These are phyloP conservation scores for Beroe ovata DNA, from an alignment of 37 sponge, comb jelly and placozoan species.

Conservation along the genomic window DNA sequence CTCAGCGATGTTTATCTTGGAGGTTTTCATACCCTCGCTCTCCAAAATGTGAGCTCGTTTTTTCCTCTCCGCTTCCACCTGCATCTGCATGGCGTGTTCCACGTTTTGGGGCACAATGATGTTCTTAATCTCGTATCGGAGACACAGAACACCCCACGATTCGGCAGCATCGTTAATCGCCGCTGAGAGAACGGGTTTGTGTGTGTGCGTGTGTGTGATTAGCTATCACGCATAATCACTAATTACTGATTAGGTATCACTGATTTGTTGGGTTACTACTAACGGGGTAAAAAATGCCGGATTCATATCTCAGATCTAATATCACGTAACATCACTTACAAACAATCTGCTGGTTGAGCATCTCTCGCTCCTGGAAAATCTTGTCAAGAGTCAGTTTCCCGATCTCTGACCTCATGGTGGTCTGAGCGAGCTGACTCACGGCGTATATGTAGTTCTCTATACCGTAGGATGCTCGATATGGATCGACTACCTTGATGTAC, in stretches of 20 bases:
- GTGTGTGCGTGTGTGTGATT: too few relatives aligned
- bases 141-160: constrained; percentile 93
- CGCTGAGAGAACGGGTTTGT: constrained; percentile 70
- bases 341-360: constrained; percentile 85
- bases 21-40: constrained; percentile 81
- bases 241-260: too few relatives aligned
- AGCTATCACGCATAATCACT: too few relatives aligned
- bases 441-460: constrained; percentile 96
- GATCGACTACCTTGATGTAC: constrained; percentile 84
- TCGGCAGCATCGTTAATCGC: constrained; percentile 93
- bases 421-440: constrained; percentile 93
- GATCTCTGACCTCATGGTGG: constrained; percentile 98
- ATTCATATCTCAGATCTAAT: too few relatives aligned
- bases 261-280: too few relatives aligned
- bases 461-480: constrained; percentile 94
- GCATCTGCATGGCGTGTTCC: constrained; percentile 99
- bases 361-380: constrained; percentile 92
- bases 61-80: constrained; percentile 98
- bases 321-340: constrained; percentile 71
- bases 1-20: constrained; percentile 64
- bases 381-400: constrained; percentile 93
- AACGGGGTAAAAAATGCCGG: too few relatives aligned
- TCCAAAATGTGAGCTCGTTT: constrained; percentile 92
- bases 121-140: constrained; percentile 92
- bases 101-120: constrained; percentile 69